Percentiles rank a stretch among this genome's conserved stretches.
phyloP scores from a whole-genome alignment of 2,113 vertebrate species.

The Vidua chalybeata region DNA sequence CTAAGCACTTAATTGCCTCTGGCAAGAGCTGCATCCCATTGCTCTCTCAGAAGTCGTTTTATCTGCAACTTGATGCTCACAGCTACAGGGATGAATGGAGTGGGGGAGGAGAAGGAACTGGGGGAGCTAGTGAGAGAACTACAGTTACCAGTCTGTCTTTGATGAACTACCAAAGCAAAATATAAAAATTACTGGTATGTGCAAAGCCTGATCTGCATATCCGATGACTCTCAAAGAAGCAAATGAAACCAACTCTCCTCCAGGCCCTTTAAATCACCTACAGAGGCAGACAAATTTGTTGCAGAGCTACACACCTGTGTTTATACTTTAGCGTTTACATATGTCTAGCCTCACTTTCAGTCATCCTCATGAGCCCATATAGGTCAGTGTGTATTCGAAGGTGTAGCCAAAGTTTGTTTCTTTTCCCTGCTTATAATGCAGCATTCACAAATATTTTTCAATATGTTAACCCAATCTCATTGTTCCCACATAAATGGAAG shows the following conservation, averaged over 20 bases:
- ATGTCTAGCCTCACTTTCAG: background rate
- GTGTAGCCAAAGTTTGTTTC: background rate
- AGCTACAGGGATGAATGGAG: conserved; percentile 34
- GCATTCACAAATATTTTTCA: conserved; percentile 13
- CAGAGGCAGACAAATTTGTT: background rate
- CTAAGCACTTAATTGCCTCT: conserved; percentile 64
- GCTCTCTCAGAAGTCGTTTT: conserved; percentile 39
- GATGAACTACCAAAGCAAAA: background rate
- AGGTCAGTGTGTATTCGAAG: background rate
- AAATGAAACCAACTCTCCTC: background rate
- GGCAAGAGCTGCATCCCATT: conserved; percentile 42
- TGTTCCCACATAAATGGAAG: conserved; percentile 27
- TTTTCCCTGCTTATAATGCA: background rate
- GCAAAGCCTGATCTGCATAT: background rate
- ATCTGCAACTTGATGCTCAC: conserved; percentile 55
- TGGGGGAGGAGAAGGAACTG: conserved; percentile 23
- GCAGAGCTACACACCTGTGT: background rate
- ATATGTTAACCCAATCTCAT: background rate
- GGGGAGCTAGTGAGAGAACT: background rate
- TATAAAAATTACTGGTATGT: background rate
- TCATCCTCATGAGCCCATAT: background rate
- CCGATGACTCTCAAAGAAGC: background rate
- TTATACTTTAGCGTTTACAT: background rate
- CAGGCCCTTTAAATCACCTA: background rate
- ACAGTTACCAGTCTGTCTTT: background rate